phyloP scores from a whole-genome alignment of 2,888 invertebrate genomes.

The Linnaemya tessellans region DNA sequence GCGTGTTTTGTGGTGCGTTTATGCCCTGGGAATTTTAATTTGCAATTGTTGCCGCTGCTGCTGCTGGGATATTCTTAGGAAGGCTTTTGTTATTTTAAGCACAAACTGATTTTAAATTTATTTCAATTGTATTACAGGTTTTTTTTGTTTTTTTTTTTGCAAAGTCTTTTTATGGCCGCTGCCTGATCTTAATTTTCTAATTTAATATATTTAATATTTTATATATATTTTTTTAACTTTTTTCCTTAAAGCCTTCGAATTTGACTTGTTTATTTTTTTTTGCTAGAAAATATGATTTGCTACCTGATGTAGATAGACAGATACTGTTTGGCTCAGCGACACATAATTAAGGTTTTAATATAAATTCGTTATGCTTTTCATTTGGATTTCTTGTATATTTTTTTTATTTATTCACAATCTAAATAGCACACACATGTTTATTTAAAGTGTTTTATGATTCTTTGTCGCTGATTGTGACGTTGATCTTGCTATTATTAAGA shows the following conservation, averaged over 20 bases:
- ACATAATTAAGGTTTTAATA: slow-evolving; percentile 9
- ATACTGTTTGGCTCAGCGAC: neutral
- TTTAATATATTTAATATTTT: no score
- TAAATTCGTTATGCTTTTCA: neutral
- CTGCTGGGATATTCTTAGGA: neutral
- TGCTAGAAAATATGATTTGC: neutral
- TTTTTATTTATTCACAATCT: slow-evolving; percentile 27
- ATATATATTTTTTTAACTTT: neutral
- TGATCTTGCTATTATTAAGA: neutral
- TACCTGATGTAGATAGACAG: neutral
- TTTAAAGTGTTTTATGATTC: slow-evolving; percentile 28
- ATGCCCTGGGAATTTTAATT: neutral
- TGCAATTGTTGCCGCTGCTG: neutral
- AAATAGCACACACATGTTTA: slow-evolving; percentile 3
- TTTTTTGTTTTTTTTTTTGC: no score
- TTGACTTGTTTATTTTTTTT: neutral
- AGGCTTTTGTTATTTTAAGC: neutral
- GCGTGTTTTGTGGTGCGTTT: neutral
- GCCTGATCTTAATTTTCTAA: no score
- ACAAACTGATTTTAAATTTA: neutral
- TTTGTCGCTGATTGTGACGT: neutral
- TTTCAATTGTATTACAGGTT: no score
- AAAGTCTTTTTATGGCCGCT: no score
- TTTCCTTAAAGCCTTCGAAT: neutral
- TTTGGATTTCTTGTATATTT: neutral